A percentile compares a stretch with the other conserved stretches of the same genome.
Evolutionary conservation across 2,113 vertebrate species (phyloP).

Genomic region (Actenoides hombroni): DNA sequence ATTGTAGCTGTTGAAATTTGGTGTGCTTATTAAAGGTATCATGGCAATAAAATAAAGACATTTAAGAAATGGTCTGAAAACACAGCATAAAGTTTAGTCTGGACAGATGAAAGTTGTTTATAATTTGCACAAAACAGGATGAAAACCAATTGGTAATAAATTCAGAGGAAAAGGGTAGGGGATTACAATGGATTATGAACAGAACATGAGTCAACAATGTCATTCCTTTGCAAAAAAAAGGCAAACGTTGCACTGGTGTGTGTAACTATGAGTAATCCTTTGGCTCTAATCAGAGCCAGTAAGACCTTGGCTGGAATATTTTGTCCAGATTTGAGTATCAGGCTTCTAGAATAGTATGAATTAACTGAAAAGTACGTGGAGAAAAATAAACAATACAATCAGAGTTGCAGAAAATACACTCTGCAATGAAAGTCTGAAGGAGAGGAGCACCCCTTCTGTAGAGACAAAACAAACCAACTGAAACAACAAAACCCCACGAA

Average conservation of each 20-base stretch:
- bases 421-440: neutral
- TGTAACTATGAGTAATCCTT: slow-evolving; percentile 9
- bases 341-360: neutral
- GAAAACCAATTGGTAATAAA: neutral
- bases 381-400: neutral
- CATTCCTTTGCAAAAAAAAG: neutral
- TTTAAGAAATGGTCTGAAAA: neutral
- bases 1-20: neutral
- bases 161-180: neutral
- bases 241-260: slow-evolving; percentile 14
- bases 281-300: neutral
- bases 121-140: neutral
- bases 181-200: slow-evolving; percentile 23
- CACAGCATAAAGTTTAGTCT: neutral
- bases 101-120: neutral
- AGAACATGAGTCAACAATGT: slow-evolving; percentile 21
- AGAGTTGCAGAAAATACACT: neutral
- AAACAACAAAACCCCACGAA: neutral
- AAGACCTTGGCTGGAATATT: neutral
- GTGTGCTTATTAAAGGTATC: neutral
- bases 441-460: neutral
- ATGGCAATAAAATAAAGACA: neutral
- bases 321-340: neutral
- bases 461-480: neutral
- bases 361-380: neutral